Percentiles rank a stretch among this genome's conserved stretches.
phyloP scores from a whole-genome alignment of 2,797 vertebrate genomes.

The Lacerta bilineata region DNA sequence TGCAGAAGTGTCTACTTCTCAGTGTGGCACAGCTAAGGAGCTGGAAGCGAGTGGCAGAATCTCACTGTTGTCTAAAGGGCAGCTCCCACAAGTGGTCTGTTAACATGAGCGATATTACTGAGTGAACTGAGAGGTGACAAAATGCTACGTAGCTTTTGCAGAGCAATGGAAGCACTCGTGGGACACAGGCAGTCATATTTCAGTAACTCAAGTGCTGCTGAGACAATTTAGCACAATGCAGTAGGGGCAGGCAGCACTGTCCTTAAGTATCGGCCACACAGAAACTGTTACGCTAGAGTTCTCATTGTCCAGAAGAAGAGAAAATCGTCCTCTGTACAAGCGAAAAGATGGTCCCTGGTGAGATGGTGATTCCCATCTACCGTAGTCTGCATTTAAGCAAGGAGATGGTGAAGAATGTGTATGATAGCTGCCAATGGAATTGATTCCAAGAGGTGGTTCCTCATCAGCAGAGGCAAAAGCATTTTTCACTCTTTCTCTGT shows the following conservation, averaged over 20 bases:
- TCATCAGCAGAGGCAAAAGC: not conserved
- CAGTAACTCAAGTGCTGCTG: not conserved
- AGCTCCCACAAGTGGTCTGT: not conserved
- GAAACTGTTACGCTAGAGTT: not conserved
- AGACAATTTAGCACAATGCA: not conserved
- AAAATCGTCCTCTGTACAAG: not conserved
- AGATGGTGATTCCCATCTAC: not conserved
- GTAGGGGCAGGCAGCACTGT: not conserved
- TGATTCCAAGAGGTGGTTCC: no score
- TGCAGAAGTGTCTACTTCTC: not conserved
- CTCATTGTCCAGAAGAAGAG: no score
- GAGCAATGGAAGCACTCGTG: not conserved
- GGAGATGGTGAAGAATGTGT: not conserved
- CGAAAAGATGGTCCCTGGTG: no score
- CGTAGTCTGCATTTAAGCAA: not conserved
- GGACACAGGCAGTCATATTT: not conserved
- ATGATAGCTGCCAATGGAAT: no score
- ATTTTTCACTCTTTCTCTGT: not conserved
- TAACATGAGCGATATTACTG: not conserved
- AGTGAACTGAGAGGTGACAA: not conserved
- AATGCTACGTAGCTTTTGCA: not conserved
- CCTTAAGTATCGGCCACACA: no score
- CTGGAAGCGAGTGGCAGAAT: not conserved
- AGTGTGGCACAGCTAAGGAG: not conserved
- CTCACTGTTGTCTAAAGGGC: not conserved